A percentile compares a stretch with the other conserved stretches of the same genome.
Conservation (phyloP, 2,113 vertebrate species). For the Tiliqua scincoides region DNA sequence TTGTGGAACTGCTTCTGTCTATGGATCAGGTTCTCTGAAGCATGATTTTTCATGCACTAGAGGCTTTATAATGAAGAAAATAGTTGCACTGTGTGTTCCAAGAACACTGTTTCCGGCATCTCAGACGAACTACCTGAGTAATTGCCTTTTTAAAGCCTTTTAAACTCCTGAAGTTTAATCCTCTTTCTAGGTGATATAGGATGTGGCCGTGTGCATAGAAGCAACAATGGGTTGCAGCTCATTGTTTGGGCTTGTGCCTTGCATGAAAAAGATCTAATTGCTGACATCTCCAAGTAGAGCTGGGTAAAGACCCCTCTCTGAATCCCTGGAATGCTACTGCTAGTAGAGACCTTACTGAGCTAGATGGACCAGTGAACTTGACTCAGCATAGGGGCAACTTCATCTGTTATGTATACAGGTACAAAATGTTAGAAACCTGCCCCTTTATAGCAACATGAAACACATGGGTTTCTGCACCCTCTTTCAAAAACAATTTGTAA, state of each 20-base stretch:
- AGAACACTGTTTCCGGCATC: neutral
- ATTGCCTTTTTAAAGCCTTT: neutral
- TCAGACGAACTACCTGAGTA: neutral
- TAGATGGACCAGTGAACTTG: too few relatives aligned
- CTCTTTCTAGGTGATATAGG: neutral
- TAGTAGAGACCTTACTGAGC: too few relatives aligned
- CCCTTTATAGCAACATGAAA: conserved; percentile 29
- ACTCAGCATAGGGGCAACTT: too few relatives aligned
- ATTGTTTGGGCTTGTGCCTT: too few relatives aligned
- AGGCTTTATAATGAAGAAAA: neutral
- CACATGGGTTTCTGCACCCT: conserved; percentile 30
- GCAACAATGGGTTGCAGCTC: neutral
- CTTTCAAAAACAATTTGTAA: conserved; percentile 23
- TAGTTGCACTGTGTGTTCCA: neutral
- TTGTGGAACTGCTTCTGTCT: neutral
- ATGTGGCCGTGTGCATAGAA: conserved; percentile 14
- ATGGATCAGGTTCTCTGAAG: neutral
- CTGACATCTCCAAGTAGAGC: too few relatives aligned
- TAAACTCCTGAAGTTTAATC: neutral
- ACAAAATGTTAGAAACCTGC: conserved; percentile 40
- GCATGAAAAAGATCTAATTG: too few relatives aligned
- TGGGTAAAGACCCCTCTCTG: too few relatives aligned
- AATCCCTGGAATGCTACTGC: too few relatives aligned
- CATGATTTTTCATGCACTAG: neutral
- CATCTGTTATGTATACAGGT: neutral